A percentile compares a stretch with the other conserved stretches of the same genome.
These are phyloP conservation scores for Orientallactaga bullata DNA, from an alignment of 2,113 vertebrate genomes.

Conservation along the genomic window DNA sequence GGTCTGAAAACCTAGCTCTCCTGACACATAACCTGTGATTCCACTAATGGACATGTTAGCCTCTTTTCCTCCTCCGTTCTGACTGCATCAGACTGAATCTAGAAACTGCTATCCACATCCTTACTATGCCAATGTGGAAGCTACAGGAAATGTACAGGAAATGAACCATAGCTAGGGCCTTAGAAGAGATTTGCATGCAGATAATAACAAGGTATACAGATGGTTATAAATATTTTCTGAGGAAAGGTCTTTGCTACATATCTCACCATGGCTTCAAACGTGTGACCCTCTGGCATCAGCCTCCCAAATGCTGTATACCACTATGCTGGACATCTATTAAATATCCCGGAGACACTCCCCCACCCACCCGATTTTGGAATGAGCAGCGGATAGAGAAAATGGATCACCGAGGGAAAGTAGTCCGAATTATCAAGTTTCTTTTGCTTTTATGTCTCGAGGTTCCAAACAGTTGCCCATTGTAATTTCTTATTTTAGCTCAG, in stretches of 20 bases:
- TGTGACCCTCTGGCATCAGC: background rate
- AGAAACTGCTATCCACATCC: background rate
- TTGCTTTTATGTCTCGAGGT: background rate
- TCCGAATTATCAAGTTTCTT: background rate
- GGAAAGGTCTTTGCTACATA: too few species aligned
- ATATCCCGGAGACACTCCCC: background rate
- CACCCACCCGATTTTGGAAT: background rate
- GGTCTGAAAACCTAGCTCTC: background rate
- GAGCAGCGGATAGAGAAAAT: background rate
- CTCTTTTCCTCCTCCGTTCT: background rate
- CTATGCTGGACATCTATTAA: too few species aligned
- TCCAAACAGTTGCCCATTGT: background rate
- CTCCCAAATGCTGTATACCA: background rate
- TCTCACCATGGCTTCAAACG: background rate
- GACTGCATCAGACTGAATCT: too few species aligned
- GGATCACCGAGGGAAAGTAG: background rate
- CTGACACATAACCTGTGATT: background rate
- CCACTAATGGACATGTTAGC: background rate
- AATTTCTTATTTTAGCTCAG: background rate
- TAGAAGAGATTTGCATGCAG: background rate
- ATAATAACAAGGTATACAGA: background rate
- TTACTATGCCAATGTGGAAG: background rate
- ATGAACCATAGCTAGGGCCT: background rate
- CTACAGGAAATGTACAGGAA: background rate
- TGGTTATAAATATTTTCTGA: background rate